Conservation (phyloP, 2,797 vertebrate genomes). For the Glyptemys insculpta region DNA sequence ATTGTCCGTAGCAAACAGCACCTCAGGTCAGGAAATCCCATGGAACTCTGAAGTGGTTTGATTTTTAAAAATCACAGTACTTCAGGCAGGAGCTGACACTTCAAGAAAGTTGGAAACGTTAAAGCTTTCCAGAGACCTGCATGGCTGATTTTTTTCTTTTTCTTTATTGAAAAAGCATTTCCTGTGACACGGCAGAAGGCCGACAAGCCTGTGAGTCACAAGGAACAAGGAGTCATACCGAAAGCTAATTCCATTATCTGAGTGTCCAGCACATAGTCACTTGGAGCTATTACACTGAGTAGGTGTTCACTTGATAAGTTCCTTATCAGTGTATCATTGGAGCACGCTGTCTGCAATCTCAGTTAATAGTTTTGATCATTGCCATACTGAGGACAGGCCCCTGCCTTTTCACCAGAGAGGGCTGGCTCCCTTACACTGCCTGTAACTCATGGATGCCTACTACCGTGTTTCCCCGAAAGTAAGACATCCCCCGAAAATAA, state of each 20-base stretch:
- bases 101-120: neutral
- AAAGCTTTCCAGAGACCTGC: neutral
- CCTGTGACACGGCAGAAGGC: slow-evolving; percentile 59
- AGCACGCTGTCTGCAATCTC: neutral
- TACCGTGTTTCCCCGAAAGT: too few relatives aligned
- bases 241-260: slow-evolving; percentile 23
- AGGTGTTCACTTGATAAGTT: slow-evolving; percentile 8
- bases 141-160: neutral
- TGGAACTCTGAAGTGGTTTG: neutral
- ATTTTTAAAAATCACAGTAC: neutral
- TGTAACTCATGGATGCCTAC: neutral
- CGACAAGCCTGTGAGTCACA: slow-evolving; percentile 68
- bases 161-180: slow-evolving; percentile 71
- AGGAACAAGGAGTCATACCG: slow-evolving; percentile 61
- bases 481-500: too few relatives aligned
- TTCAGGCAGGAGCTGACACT: neutral
- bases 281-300: slow-evolving; percentile 52
- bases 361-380: neutral
- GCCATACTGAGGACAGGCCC: too few relatives aligned
- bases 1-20: neutral
- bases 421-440: neutral
- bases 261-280: neutral
- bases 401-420: neutral
- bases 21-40: neutral
- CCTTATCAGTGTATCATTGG: neutral